phyloP scores from a whole-genome alignment of 2,797 vertebrate genomes.

The Sandelia bainsii region DNA sequence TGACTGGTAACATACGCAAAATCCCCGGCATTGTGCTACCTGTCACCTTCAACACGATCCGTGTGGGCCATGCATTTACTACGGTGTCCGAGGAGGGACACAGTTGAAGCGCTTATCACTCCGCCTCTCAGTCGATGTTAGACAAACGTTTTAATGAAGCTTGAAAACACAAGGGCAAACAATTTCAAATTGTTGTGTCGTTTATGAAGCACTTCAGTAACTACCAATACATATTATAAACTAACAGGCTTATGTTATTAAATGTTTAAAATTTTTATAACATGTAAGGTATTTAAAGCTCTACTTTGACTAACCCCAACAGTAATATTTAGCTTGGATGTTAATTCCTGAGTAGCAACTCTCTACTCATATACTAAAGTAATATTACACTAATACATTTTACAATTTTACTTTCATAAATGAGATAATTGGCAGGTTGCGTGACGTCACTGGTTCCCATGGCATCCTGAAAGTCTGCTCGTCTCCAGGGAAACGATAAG shows the following conservation, averaged over 20 bases:
- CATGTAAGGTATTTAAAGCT: too few species aligned
- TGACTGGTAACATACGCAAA: constrained; percentile 19
- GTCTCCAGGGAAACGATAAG: constrained; percentile 64
- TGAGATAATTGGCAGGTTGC: too few species aligned
- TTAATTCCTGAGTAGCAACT: too few species aligned
- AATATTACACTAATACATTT: too few species aligned
- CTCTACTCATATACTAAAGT: too few species aligned
- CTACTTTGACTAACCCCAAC: too few species aligned
- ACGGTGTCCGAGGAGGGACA: constrained; percentile 71
- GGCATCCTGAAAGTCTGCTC: constrained; percentile 6
- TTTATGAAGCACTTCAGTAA: too few species aligned
- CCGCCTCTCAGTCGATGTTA: background rate
- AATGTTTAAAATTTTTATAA: too few species aligned
- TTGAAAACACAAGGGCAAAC: background rate
- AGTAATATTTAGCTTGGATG: too few species aligned
- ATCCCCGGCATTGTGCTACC: constrained; percentile 56
- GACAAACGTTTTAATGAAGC: background rate
- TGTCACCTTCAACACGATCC: constrained; percentile 79
- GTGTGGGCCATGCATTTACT: constrained; percentile 36
- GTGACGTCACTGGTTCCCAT: constrained; percentile 54
- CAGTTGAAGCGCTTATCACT: background rate
- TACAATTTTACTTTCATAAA: too few species aligned
- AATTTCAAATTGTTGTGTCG: background rate
- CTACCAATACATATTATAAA: too few species aligned
- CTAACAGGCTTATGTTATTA: too few species aligned